Conservation (phyloP, 2,797 vertebrate genomes). For the Enteromius trimaculatus region DNA sequence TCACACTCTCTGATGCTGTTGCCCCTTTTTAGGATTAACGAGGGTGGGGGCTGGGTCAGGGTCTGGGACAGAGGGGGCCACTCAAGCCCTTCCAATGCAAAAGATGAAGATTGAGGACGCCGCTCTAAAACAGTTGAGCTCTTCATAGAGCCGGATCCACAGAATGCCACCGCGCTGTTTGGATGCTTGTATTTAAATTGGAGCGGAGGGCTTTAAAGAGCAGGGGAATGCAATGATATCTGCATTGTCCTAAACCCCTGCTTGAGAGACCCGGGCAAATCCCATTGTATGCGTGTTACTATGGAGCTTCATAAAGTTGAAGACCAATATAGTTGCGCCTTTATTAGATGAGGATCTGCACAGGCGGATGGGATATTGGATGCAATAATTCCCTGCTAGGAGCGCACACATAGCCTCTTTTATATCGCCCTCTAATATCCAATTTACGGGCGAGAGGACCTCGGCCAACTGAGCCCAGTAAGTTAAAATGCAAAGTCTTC, state of each 20-base stretch:
- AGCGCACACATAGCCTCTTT: conserved; percentile 80
- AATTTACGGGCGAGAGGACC: conserved; percentile 81
- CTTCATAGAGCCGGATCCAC: conserved; percentile 62
- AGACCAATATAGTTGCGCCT: conserved; percentile 78
- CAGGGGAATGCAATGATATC: conserved; percentile 76
- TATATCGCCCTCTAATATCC: conserved; percentile 82
- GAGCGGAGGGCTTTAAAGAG: conserved; percentile 74
- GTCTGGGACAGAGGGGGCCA: conserved; percentile 67
- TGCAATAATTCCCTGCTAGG: conserved; percentile 81
- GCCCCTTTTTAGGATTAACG: conserved; percentile 88
- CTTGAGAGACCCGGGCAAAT: conserved; percentile 80
- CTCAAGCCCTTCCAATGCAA: conserved; percentile 73
- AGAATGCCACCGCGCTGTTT: conserved; percentile 76
- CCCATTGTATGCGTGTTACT: conserved; percentile 78
- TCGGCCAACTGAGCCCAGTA: conserved; percentile 82
- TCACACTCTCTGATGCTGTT: conserved; percentile 92
- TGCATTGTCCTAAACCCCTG: conserved; percentile 74
- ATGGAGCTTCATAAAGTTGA: conserved; percentile 81
- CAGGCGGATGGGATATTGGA: conserved; percentile 74
- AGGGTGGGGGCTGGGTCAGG: conserved; percentile 64
- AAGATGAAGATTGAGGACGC: conserved; percentile 72
- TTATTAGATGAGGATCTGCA: conserved; percentile 81
- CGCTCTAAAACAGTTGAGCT: conserved; percentile 63
- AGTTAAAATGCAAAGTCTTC: conserved; percentile 79
- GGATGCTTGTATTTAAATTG: conserved; percentile 81